Evolutionary conservation across 2,113 vertebrate genomes (phyloP).

Genomic region (Otus sunia): DNA sequence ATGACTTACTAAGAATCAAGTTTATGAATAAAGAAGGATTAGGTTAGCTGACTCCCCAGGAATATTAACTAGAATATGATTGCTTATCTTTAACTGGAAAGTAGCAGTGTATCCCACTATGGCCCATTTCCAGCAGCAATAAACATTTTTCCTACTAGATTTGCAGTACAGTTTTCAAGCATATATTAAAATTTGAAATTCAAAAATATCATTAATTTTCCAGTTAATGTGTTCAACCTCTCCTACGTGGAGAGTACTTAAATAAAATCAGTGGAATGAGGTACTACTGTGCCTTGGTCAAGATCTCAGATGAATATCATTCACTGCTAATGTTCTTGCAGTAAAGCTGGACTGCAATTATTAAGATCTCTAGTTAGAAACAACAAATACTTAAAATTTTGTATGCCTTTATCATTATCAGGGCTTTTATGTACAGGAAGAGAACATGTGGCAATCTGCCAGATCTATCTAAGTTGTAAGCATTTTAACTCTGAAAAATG

Average conservation of each 20-base stretch:
- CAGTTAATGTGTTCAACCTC: background rate
- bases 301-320: background rate
- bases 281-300: background rate
- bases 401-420: background rate
- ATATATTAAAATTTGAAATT: conserved; percentile 1
- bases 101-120: background rate
- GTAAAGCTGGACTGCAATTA: background rate
- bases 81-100: conserved; percentile 25
- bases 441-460: background rate
- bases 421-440: background rate
- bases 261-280: background rate
- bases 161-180: background rate
- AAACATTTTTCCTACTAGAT: conserved; percentile 34
- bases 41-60: background rate
- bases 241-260: background rate
- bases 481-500: background rate
- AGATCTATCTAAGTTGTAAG: background rate
- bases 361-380: background rate
- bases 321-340: background rate
- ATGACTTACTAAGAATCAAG: background rate
- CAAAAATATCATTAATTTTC: conserved; percentile 20
- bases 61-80: conserved; percentile 31
- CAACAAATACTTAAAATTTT: background rate
- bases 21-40: conserved; percentile 42
- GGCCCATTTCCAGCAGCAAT: conserved; percentile 24